These are phyloP conservation scores for Strigamia transsilvanica DNA, from an alignment of 2,888 invertebrate genomes.

Conservation along the genomic window DNA sequence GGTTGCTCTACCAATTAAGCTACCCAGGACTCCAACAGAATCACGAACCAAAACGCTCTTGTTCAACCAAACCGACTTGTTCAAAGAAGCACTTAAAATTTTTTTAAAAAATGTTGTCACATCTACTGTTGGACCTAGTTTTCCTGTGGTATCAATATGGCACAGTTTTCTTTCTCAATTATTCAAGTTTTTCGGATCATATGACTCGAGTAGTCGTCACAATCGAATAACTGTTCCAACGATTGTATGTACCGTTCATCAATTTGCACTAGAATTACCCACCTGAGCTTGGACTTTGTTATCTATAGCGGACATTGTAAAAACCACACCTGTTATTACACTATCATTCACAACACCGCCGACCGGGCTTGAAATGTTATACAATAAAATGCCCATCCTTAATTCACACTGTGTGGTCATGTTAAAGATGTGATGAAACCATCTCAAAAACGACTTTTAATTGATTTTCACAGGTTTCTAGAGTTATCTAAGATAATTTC, in stretches of 20 bases:
- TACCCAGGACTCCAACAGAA: too few relatives aligned
- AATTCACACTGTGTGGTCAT: conserved; percentile 30
- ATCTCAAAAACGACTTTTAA: neutral
- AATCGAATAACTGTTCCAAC: too few relatives aligned
- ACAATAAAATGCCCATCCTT: conserved; percentile 26
- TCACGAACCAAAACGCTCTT: too few relatives aligned
- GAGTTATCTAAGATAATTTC: neutral
- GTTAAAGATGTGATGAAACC: neutral
- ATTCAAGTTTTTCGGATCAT: too few relatives aligned
- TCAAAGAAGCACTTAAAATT: too few relatives aligned
- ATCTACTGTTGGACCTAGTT: too few relatives aligned
- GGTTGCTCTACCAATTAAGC: too few relatives aligned
- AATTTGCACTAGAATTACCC: neutral
- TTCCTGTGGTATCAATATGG: too few relatives aligned
- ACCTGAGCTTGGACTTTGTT: neutral
- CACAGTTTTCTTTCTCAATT: too few relatives aligned
- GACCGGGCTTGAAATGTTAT: conserved; percentile 9
- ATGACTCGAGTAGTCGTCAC: too few relatives aligned
- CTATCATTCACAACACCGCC: conserved; percentile 17
- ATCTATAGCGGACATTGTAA: conserved; percentile 21
- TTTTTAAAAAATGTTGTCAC: too few relatives aligned
- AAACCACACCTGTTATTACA: conserved; percentile 30
- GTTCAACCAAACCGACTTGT: too few relatives aligned
- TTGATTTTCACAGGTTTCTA: neutral
- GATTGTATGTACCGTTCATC: neutral